A percentile compares a stretch with the other conserved stretches of the same genome.
Conservation (phyloP, 1,140 invertebrate species). For the Philotrypesis tridentata region DNA sequence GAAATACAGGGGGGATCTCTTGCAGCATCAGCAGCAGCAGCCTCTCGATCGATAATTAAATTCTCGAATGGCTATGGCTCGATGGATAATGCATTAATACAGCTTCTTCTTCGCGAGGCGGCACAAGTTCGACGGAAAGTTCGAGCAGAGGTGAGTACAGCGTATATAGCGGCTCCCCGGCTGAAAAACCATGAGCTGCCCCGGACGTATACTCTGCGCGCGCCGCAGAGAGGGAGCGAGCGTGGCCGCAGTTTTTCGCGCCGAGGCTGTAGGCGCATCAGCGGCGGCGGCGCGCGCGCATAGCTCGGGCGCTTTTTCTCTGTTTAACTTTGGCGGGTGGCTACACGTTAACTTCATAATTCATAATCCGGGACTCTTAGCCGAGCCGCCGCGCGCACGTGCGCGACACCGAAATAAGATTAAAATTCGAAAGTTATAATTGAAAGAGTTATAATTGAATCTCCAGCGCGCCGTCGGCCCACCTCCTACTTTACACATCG, state of each 20-base stretch:
- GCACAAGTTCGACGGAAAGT: background rate
- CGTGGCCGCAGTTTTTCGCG: background rate
- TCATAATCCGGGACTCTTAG: conserved; percentile 11
- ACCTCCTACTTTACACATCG: conserved; percentile 16
- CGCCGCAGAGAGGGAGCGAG: too few species aligned
- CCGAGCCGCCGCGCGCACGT: background rate
- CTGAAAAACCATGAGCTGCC: background rate
- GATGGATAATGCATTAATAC: background rate
- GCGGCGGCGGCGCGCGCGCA: too few species aligned
- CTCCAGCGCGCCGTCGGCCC: background rate
- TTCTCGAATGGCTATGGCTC: background rate
- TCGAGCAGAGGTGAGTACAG: background rate
- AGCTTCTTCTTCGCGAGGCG: background rate
- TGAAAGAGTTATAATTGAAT: conserved; percentile 48
- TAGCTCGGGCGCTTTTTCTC: background rate
- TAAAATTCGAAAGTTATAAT: conserved; percentile 46
- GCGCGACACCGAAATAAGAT: conserved; percentile 38
- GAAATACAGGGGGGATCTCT: too few species aligned
- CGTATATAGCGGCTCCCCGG: too few species aligned
- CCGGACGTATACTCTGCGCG: too few species aligned
- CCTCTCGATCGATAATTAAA: background rate
- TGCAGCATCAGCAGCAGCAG: too few species aligned
- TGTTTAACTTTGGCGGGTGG: conserved; percentile 29
- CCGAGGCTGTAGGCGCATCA: background rate
- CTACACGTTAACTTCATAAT: conserved; percentile 31